phyloP scores from a whole-genome alignment of 2,888 invertebrate genomes.

The Kryphioiulus occultus region DNA sequence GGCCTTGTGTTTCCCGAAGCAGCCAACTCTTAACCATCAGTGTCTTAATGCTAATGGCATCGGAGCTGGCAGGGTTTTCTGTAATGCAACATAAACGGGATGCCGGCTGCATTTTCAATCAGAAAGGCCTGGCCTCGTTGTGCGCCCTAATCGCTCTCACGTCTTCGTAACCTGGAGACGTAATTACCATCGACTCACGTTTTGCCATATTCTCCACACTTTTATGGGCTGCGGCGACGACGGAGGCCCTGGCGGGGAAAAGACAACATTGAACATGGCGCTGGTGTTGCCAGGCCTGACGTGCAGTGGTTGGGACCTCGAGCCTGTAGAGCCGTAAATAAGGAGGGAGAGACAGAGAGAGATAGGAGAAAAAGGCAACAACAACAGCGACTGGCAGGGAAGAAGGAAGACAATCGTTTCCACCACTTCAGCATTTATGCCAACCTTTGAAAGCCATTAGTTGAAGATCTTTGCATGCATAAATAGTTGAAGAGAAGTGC shows the following conservation, averaged over 20 bases:
- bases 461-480: conserved; percentile 37
- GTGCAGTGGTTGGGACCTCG: not conserved
- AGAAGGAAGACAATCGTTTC: conserved; percentile 45
- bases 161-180: conserved; percentile 37
- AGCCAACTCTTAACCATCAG: conserved; percentile 27
- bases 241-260: not conserved
- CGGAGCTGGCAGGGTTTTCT: not conserved
- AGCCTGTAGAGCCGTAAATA: not conserved
- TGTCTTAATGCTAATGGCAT: conserved; percentile 35
- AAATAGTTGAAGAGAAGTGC: conserved; percentile 46
- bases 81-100: conserved; percentile 30
- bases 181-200: not conserved
- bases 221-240: not conserved
- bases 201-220: not conserved
- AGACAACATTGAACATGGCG: conserved; percentile 16
- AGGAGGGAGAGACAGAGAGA: too few relatives aligned
- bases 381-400: not conserved
- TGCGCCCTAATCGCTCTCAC: conserved; percentile 21
- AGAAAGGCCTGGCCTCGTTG: not conserved
- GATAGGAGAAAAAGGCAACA: not conserved
- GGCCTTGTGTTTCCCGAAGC: not conserved
- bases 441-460: conserved; percentile 45
- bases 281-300: not conserved
- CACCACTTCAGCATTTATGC: conserved; percentile 47
- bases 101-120: conserved; percentile 35